These are phyloP conservation scores for Ciconia nigra DNA, from an alignment of 2,797 vertebrate species.

Conservation along the genomic window DNA sequence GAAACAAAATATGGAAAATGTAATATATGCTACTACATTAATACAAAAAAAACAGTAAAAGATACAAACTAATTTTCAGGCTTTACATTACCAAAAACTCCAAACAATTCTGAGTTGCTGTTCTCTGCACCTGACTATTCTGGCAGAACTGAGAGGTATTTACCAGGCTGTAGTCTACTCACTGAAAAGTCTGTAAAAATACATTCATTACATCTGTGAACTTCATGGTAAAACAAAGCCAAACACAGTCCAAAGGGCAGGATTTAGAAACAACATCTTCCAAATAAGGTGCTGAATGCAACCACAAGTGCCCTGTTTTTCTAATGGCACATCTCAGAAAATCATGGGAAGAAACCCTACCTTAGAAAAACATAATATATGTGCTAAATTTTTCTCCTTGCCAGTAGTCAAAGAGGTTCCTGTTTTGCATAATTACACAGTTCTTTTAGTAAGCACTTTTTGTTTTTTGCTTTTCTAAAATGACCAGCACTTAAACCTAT, in stretches of 20 bases:
- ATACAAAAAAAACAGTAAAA: background rate
- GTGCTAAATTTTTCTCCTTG: background rate
- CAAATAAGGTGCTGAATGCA: background rate
- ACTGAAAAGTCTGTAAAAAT: background rate
- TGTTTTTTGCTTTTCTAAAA: background rate
- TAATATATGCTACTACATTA: background rate
- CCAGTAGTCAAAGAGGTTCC: background rate
- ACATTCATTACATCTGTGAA: background rate
- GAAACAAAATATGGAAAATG: background rate
- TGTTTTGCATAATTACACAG: background rate
- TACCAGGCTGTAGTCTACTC: background rate
- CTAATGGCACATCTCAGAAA: background rate
- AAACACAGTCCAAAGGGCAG: background rate
- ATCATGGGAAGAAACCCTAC: background rate
- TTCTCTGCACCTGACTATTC: background rate
- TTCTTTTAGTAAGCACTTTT: background rate
- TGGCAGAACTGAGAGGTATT: background rate
- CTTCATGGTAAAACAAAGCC: background rate
- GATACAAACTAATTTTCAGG: background rate
- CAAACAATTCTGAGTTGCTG: background rate
- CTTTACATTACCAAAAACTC: background rate
- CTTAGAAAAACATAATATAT: background rate
- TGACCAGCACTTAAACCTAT: background rate
- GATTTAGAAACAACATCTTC: background rate
- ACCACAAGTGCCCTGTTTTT: background rate